phyloP scores from a whole-genome alignment of 2,888 invertebrate species.

The Odontomyia ornata region DNA sequence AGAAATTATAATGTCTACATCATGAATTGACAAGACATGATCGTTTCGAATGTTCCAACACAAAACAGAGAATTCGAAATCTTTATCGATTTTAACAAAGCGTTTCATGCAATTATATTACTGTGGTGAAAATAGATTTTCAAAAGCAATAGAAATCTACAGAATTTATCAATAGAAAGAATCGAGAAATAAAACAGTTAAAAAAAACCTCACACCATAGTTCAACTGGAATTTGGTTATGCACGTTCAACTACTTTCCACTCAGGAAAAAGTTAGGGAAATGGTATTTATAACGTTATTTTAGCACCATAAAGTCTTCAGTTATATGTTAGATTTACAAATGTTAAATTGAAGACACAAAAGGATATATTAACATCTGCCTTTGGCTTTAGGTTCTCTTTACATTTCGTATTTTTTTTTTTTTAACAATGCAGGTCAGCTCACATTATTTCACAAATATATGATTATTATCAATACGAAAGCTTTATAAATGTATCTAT shows the following conservation, averaged over 20 bases:
- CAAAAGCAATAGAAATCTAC: slow-evolving; percentile 18
- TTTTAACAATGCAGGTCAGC: not conserved
- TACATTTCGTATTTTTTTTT: not conserved
- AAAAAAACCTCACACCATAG: slow-evolving; percentile 38
- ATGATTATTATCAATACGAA: not conserved
- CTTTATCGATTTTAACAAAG: slow-evolving; percentile 5
- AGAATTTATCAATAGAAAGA: not conserved
- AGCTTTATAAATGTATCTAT: not conserved
- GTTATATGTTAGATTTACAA: not conserved
- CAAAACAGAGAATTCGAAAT: not conserved
- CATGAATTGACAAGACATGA: not conserved
- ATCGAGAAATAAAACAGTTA: slow-evolving; percentile 13
- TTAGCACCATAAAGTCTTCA: not conserved
- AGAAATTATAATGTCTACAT: too few relatives aligned
- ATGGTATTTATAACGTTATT: not conserved
- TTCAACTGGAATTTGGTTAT: not conserved
- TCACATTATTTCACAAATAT: slow-evolving; percentile 22
- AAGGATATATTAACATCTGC: slow-evolving; percentile 54
- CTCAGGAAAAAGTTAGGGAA: too few relatives aligned
- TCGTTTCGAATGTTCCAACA: not conserved
- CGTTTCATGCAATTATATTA: slow-evolving; percentile 26
- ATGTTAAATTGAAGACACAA: slow-evolving; percentile 38
- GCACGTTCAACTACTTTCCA: not conserved
- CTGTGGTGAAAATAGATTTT: not conserved
- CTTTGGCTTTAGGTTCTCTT: slow-evolving; percentile 57